Evolutionary conservation across 2,888 invertebrate species (phyloP).

Genomic region (Andrena chrysosceles): DNA sequence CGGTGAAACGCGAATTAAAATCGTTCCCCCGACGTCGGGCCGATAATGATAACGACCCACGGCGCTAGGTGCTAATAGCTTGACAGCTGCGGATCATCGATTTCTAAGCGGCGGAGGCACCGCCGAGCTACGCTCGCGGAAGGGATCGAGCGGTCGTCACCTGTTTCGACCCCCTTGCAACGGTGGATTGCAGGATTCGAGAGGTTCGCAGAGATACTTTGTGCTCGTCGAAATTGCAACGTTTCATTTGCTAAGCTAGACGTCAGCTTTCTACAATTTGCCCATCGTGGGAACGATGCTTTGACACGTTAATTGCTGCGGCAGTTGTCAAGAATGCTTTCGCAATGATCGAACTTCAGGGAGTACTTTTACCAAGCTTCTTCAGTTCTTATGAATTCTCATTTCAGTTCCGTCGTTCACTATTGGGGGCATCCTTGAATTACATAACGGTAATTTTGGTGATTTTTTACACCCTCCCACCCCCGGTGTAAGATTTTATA

Average conservation of each 20-base stretch:
- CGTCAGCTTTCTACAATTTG: conserved; percentile 41
- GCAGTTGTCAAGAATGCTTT: neutral
- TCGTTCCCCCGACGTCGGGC: conserved; percentile 54
- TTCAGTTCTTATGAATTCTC: no score
- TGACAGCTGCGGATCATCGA: conserved; percentile 73
- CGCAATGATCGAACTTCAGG: neutral
- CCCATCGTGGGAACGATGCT: conserved; percentile 17
- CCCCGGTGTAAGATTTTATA: no score
- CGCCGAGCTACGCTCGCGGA: conserved; percentile 19
- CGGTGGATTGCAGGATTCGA: neutral
- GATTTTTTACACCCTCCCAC: no score
- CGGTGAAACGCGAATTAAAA: conserved; percentile 74
- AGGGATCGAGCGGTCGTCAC: conserved; percentile 30
- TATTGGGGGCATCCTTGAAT: no score
- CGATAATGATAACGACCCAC: conserved; percentile 74
- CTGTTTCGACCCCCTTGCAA: conserved; percentile 31
- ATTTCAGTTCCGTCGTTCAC: no score
- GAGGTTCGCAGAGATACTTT: neutral
- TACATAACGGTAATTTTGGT: no score
- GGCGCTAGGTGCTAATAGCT: conserved; percentile 68
- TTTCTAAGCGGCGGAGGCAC: conserved; percentile 57
- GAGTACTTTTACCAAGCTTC: no score
- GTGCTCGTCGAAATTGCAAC: neutral
- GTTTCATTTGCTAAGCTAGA: neutral
- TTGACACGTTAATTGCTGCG: conserved; percentile 31